Conservation (phyloP, 2,797 vertebrate genomes). For the Sebastes miniatus region DNA sequence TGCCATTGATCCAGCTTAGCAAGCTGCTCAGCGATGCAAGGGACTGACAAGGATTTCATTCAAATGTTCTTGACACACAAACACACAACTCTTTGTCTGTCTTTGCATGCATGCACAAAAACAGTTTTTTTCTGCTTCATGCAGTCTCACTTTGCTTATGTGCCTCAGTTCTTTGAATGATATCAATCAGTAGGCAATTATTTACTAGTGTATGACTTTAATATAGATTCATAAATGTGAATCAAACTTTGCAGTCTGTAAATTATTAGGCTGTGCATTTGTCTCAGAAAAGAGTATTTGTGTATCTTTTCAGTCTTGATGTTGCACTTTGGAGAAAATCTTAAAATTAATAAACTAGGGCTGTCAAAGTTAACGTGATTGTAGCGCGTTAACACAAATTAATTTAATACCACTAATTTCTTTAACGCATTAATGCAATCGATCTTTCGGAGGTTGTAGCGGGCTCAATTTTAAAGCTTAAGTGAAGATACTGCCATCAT, state of each 20-base stretch:
- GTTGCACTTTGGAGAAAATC: neutral
- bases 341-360: neutral
- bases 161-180: neutral
- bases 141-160: slow-evolving; percentile 23
- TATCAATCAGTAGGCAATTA: neutral
- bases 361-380: no score
- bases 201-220: neutral
- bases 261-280: neutral
- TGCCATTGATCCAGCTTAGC: slow-evolving; percentile 80
- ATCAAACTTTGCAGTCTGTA: neutral
- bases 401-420: no score
- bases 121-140: slow-evolving; percentile 42
- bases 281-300: neutral
- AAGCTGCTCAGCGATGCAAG: slow-evolving; percentile 72
- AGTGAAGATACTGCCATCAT: no score
- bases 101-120: slow-evolving; percentile 41
- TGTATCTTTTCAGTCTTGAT: neutral
- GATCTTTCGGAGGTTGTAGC: no score
- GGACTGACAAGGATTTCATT: slow-evolving; percentile 78
- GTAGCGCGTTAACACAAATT: no score
- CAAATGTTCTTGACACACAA: slow-evolving; percentile 74
- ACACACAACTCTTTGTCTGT: slow-evolving; percentile 59
- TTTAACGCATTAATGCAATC: no score
- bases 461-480: no score
- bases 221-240: neutral